Conservation (phyloP, 2,797 vertebrate species). For the Neomorphus geoffroyi region DNA sequence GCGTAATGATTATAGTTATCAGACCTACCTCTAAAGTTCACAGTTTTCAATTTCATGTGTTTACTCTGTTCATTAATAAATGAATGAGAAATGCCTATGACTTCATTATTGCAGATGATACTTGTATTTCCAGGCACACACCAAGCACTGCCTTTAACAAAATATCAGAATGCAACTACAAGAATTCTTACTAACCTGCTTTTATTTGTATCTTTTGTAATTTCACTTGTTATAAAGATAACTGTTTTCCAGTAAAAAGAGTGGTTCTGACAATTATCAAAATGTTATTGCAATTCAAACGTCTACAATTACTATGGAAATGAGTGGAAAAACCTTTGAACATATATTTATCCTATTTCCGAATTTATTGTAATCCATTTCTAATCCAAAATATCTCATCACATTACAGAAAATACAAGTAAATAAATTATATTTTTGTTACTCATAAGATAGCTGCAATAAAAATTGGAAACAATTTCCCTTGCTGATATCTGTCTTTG, state of each 20-base stretch:
- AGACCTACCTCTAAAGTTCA: neutral
- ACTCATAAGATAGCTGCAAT: neutral
- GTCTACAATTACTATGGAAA: neutral
- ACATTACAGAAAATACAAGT: neutral
- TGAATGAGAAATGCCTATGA: neutral
- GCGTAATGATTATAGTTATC: neutral
- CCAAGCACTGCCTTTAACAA: neutral
- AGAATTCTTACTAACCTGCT: neutral
- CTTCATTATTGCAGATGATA: neutral
- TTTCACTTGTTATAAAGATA: neutral
- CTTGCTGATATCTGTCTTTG: neutral
- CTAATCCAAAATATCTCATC: neutral
- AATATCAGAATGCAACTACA: neutral
- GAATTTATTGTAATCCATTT: neutral
- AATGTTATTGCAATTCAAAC: neutral
- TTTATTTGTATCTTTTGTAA: neutral
- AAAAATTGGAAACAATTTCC: neutral
- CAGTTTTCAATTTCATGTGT: neutral
- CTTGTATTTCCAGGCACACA: neutral
- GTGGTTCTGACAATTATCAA: neutral
- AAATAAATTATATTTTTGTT: neutral
- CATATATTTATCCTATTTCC: neutral
- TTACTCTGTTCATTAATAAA: neutral
- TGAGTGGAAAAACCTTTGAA: neutral
- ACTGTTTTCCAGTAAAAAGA: neutral